Conservation (phyloP, 2,797 vertebrate genomes). For the Clamator glandarius region DNA sequence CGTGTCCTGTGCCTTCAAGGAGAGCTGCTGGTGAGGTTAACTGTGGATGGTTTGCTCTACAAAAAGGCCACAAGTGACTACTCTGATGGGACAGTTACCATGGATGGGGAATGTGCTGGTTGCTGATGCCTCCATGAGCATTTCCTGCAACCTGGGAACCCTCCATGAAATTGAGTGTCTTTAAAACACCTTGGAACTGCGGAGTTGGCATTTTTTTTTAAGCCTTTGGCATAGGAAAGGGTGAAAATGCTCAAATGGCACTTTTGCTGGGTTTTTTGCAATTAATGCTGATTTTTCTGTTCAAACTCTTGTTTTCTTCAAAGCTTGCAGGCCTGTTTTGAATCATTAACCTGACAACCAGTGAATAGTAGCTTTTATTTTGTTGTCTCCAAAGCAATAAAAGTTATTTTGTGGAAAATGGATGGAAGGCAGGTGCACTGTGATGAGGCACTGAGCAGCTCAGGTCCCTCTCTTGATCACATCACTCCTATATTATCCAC, state of each 20-base stretch:
- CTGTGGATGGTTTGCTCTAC: not conserved
- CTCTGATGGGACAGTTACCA: not conserved
- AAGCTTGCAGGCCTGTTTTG: not conserved
- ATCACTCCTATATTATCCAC: not conserved
- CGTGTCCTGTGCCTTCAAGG: fast-evolving
- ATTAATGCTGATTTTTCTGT: not conserved
- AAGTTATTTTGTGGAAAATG: not conserved
- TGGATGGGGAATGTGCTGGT: not conserved
- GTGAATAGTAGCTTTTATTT: not conserved
- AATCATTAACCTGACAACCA: slow-evolving; percentile 24
- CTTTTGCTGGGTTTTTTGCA: not conserved
- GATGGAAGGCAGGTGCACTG: not conserved
- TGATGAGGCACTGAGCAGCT: not conserved
- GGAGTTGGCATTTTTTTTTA: not conserved
- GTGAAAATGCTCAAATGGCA: not conserved
- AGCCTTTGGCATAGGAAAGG: not conserved
- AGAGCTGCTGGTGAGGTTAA: not conserved
- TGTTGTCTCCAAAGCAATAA: not conserved
- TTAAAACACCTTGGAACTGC: fast-evolving
- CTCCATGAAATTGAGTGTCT: not conserved
- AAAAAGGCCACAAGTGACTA: not conserved
- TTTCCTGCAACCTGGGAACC: not conserved
- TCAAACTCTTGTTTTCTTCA: not conserved
- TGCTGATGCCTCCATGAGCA: not conserved
- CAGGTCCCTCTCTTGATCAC: fast-evolving